Evolutionary conservation across 92 coral and sea anemone species (phyloP), one percentile per base, ranked within the genome.

Genomic region (Umimayanthus kanabou): DNA sequence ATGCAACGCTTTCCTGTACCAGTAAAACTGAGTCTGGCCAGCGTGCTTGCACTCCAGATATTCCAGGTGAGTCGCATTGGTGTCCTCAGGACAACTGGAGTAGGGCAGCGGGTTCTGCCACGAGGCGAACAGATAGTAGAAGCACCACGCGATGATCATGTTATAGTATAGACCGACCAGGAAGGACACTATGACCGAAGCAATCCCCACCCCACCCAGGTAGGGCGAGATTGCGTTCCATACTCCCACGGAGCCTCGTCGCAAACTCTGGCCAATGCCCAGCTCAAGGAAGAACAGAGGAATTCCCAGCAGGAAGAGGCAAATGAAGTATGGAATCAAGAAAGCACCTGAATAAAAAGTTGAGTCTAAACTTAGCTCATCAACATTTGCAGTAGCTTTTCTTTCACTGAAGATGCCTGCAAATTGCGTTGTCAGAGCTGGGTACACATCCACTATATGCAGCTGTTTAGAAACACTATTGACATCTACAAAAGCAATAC

Each of bases 221-320:
- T 92, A 96, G 75, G 98, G 98, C 40, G 90, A 89, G 61, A 96
- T 95, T 66, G 95, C 88, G 89, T 93, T 96, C 98, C 98, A 96
- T 10, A 93, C 98, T 4, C 98, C 98, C 20, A 94, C 78, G 49
- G 96, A 92, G 28, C 98, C 98, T 25, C 94, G 93, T 5, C 98
- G 96, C 45, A 95, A 84, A 79, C 96, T 90, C 85, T 96, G 98
- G 3, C 98, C 98, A 80, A 96, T 94, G 72, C 98, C 98, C n/a
- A 96, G 93, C 89, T 96, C 98, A 80, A 96, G 88, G 82, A 92
- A 94, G 88, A 96, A 95, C 65, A 96, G 70, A 0, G 98, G 98
- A 73, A 96, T 95, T 6, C 98, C 98, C 2, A 94, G 93, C 25
- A 95, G 80, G 37, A 90, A 28, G 47, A 96, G 92, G 45, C 96